A percentile compares a stretch with the other conserved stretches of the same genome.
Conservation (phyloP, 92 coral and sea anemone species). For the Galaxea fascicularis region DNA sequence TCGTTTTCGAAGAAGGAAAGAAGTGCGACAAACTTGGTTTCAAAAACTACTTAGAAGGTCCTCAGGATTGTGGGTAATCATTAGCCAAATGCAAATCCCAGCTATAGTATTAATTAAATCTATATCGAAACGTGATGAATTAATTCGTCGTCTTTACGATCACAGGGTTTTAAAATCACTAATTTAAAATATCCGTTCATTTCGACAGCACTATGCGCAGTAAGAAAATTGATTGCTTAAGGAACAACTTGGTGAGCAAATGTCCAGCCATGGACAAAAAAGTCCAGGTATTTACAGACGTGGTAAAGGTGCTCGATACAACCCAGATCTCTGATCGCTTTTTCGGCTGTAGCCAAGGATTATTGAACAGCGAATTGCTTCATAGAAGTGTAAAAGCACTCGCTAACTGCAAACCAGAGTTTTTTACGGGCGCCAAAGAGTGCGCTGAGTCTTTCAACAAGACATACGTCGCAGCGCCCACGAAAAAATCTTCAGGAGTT, state of each 20-base stretch:
- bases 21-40: slow-evolving; percentile 10
- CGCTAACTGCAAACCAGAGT: slow-evolving; percentile 6
- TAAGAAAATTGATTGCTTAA: slow-evolving; percentile 25
- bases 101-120: too few species aligned
- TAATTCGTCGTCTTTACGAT: too few species aligned
- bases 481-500: slow-evolving; percentile 22
- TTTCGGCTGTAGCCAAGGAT: slow-evolving; percentile 3
- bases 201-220: background rate
- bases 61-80: slow-evolving; percentile 20
- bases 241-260: background rate
- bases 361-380: slow-evolving; percentile 3
- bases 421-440: slow-evolving; percentile 21
- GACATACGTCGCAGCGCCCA: background rate
- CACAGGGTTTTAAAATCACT: background rate
- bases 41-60: slow-evolving; percentile 6
- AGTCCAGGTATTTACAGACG: slow-evolving; percentile 16
- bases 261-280: slow-evolving; percentile 13
- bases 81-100: background rate
- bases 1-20: slow-evolving; percentile 29
- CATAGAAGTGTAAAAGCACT: background rate
- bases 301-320: slow-evolving; percentile 5
- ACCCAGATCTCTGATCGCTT: slow-evolving; percentile 15
- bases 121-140: too few species aligned
- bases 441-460: slow-evolving; percentile 39
- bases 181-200: background rate